phyloP scores from a whole-genome alignment of 1,140 invertebrate species.

The Sitobion miscanthi region DNA sequence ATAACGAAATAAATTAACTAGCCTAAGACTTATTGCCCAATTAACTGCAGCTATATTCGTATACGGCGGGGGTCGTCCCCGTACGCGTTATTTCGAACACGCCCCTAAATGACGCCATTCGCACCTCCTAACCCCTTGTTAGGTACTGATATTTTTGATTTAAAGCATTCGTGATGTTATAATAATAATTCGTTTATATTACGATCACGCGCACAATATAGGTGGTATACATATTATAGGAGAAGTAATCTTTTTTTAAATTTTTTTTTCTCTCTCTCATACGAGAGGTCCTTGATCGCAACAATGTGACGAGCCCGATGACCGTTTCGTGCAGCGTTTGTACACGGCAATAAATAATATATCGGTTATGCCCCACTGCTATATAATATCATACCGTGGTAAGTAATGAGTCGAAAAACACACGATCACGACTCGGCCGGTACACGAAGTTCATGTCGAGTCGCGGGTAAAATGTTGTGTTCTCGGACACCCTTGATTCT shows the following conservation, averaged over 20 bases:
- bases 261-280: background rate
- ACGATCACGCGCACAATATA: background rate
- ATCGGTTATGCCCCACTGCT: conserved; percentile 30
- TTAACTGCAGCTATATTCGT: background rate
- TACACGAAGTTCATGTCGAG: conserved; percentile 55
- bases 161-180: conserved; percentile 23
- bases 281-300: conserved; percentile 45
- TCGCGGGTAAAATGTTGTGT: conserved; percentile 49
- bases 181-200: conserved; percentile 34
- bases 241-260: background rate
- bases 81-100: background rate
- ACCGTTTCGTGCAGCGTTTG: conserved; percentile 50
- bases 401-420: conserved; percentile 52
- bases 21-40: background rate
- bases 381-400: background rate
- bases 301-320: conserved; percentile 47
- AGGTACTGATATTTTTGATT: conserved; percentile 15
- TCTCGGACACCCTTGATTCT: conserved; percentile 54
- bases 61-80: background rate
- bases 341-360: conserved; percentile 44
- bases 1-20: conserved; percentile 35
- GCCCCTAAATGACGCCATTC: conserved; percentile 32
- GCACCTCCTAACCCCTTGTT: conserved; percentile 48
- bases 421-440: conserved; percentile 51
- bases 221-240: background rate